Evolutionary conservation across 2,797 vertebrate genomes (phyloP), one percentile per base, ranked within the genome.

Genomic region (Rhabdomys pumilio): DNA sequence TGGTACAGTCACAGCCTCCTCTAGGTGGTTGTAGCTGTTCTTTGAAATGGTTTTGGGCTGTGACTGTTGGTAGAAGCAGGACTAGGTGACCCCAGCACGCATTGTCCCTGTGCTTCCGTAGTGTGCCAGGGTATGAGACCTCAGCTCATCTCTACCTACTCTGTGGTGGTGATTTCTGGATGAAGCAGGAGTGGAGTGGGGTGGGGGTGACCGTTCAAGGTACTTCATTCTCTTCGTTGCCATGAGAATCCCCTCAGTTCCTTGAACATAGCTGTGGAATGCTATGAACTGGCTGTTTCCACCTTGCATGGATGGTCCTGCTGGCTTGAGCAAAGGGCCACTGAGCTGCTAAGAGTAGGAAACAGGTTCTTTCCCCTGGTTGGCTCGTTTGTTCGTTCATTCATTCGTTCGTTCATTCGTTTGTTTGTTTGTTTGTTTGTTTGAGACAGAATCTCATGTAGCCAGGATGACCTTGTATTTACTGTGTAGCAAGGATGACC

Each of bases 241-340:
- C 38, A 1, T 65, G 59, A 47, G 41, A 84, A 84, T 31, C 14
- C 4, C 9, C 38, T 44, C 26, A 11, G 26, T 19, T 47, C 44
- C 24, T 31, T 82, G 80, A 26, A 17, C 80, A 1, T 44, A 83
- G 59, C 10, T 31, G 24, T 59, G 31, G n/a, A 6, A 8, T 41
- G 57, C 57, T 63, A 24, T 61, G 57, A 83, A 11, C 38, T 61
- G 41, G 22, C 12, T 29, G 57, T 29, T 63, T 63, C 31, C 55
- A 44, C 81, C 41, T 65, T 6, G 24, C 7, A 1, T 0, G 4
- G 29, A 2, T 13, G 0, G n/a, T 29, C n/a, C 26, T 31, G 9
- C 47, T 65, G 47, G 14, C 55, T 41, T 82, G n/a, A 82, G 55
- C 53, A 63, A 63, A 83, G 8, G 22, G n/a, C 12, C 12, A 31